Conservation (phyloP, 2,113 vertebrate genomes). For the Nicator chloris region DNA sequence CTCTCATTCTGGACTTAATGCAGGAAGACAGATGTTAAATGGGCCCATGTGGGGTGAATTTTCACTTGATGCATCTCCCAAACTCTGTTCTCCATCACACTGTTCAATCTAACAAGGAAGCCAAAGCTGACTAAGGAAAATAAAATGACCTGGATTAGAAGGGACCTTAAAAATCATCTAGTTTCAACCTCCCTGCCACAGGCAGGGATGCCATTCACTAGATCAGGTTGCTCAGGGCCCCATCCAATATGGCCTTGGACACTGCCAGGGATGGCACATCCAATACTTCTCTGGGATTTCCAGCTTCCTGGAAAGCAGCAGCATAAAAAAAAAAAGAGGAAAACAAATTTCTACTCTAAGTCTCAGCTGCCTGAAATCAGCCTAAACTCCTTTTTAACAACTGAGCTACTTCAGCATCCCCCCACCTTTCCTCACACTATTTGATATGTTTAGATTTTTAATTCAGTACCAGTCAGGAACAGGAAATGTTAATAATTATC, state of each 20-base stretch:
- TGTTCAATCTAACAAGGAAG: not conserved
- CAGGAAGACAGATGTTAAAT: not conserved
- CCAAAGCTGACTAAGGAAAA: not conserved
- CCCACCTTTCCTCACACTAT: not conserved
- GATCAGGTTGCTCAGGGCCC: not conserved
- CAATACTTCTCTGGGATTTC: not conserved
- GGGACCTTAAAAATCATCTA: not conserved
- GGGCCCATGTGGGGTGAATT: accelerated
- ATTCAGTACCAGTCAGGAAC: not conserved
- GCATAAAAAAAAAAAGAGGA: accelerated
- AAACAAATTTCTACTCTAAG: not conserved
- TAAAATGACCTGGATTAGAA: not conserved
- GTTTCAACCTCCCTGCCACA: not conserved
- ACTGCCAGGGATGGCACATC: not conserved
- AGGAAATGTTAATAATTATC: not conserved
- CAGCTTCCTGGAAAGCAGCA: not conserved
- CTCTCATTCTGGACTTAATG: not conserved
- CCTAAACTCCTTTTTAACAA: not conserved
- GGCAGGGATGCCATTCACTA: not conserved
- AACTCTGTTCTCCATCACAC: not conserved
- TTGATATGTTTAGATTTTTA: not conserved
- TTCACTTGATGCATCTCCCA: not conserved
- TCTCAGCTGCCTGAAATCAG: not conserved
- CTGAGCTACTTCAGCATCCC: not conserved
- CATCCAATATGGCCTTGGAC: not conserved